phyloP scores from a whole-genome alignment of 2,888 invertebrate species.

The Tiliacea aurago region DNA sequence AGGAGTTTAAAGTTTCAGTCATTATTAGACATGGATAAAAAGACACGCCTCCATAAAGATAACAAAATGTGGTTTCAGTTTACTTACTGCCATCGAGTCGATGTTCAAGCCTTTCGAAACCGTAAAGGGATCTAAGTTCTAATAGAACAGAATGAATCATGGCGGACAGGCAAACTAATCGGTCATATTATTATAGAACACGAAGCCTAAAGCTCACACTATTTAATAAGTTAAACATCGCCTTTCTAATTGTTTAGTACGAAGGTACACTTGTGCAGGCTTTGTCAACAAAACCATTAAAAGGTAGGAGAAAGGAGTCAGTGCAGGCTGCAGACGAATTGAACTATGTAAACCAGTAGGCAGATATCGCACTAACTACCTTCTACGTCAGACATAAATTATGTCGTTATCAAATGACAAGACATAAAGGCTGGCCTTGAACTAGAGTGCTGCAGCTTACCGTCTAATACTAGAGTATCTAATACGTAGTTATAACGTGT shows the following conservation, averaged over 20 bases:
- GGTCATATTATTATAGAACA: conserved; percentile 17
- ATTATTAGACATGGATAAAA: too few species aligned
- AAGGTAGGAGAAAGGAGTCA: conserved; percentile 44
- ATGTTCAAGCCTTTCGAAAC: conserved; percentile 3
- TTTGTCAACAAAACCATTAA: conserved; percentile 58
- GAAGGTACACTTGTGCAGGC: conserved; percentile 29
- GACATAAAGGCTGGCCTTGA: conserved; percentile 60
- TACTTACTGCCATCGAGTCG: neutral
- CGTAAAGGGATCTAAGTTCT: neutral
- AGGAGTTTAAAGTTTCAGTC: neutral
- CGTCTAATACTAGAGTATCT: conserved; percentile 55
- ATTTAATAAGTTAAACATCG: conserved; percentile 52
- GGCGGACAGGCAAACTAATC: conserved; percentile 4
- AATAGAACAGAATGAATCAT: conserved; percentile 11
- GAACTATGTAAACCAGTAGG: conserved; percentile 25
- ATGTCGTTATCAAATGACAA: conserved; percentile 57
- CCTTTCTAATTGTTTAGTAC: conserved; percentile 57
- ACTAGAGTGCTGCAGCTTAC: conserved; percentile 48
- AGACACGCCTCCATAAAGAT: too few species aligned
- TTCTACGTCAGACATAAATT: conserved; percentile 46
- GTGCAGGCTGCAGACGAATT: conserved; percentile 15
- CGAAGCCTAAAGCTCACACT: conserved; percentile 30
- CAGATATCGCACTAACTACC: conserved; percentile 40
- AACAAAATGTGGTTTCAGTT: neutral
- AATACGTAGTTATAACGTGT: conserved; percentile 42